Conservation (phyloP, 92 coral and sea anemone genomes). For the Parazoanthus atlanticus region DNA sequence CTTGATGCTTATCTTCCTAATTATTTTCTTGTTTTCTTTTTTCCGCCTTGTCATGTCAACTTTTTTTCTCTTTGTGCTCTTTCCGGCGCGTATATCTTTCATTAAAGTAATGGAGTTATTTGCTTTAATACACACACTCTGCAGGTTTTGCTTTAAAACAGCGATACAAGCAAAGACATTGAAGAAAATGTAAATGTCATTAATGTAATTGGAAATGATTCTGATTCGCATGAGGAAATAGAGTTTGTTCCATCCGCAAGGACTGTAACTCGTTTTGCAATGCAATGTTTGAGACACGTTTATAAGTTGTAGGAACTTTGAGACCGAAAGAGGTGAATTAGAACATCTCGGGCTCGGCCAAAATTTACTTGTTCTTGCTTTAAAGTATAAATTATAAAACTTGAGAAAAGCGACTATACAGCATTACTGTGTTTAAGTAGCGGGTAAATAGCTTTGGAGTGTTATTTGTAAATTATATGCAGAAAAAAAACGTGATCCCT, state of each 20-base stretch:
- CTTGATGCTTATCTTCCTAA: too few species aligned
- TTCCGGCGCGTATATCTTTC: too few species aligned
- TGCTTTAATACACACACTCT: too few species aligned
- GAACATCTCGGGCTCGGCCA: neutral
- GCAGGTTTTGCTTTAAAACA: too few species aligned
- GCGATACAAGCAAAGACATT: neutral
- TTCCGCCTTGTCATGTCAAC: too few species aligned
- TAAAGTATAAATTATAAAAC: neutral
- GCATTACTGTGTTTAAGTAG: neutral
- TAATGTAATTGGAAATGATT: neutral
- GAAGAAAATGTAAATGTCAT: constrained; percentile 9
- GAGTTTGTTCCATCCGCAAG: constrained; percentile 1
- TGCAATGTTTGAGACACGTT: neutral
- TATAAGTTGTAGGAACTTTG: neutral
- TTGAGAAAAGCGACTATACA: neutral
- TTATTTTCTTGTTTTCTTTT: too few species aligned
- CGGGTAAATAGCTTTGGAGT: neutral
- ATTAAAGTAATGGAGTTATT: too few species aligned
- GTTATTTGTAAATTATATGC: neutral
- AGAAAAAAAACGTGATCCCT: neutral
- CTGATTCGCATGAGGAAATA: neutral
- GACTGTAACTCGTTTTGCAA: neutral
- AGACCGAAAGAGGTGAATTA: neutral
- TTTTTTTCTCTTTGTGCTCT: too few species aligned
- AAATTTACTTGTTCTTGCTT: neutral